Evolutionary conservation across 2,888 invertebrate genomes (phyloP), one percentile per base, ranked within the genome.

Genomic region (Cheilosia vernalis): DNA sequence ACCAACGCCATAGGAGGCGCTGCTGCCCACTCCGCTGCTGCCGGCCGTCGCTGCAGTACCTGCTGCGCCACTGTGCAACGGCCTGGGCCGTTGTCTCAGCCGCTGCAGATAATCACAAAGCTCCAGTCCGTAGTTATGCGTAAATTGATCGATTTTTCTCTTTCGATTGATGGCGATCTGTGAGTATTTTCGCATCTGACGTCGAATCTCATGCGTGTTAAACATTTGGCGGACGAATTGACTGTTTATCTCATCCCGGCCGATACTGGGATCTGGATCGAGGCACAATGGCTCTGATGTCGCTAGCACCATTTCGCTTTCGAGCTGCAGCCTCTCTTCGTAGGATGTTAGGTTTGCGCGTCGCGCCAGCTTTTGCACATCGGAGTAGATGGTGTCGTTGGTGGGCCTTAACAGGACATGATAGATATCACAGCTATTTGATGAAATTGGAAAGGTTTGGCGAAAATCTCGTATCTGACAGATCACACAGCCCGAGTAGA

Each of bases 401-500:
- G 97, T 96, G 89, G 97, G 98, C 92, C 95, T 95, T 89, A 98
- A 94, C 89, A 98, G 93, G 88, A 97, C 97, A 94, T 97, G 96
- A 93, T 96, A 96, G 89, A 96, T 95, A 93, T 96, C 96, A 93
- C 95, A 96, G 91, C 94, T 91, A 92, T 92, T 93, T 92, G 94
- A 95, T 92, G 94, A 94, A 90, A 94, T 93, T 88, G 95, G 95
- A 93, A 95, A 96, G 88, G 95, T 95, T 93, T 96, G 96, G 90
- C 98, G 94, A 91, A 96, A 97, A 92, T 98, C 98, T 89, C 97
- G 94, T 89, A 98, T 95, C 94, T 98, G 97, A 88, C 96, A 97
- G 90, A 98, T 96, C 87, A 98, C 96, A 93, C 98, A 97, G 86
- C 98, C 98, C 88, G 95, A 96, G 92, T 98, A 97, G 93, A 97